Conservation (phyloP, 1,140 invertebrate genomes). For the Cyrtorhinus lividipennis region DNA sequence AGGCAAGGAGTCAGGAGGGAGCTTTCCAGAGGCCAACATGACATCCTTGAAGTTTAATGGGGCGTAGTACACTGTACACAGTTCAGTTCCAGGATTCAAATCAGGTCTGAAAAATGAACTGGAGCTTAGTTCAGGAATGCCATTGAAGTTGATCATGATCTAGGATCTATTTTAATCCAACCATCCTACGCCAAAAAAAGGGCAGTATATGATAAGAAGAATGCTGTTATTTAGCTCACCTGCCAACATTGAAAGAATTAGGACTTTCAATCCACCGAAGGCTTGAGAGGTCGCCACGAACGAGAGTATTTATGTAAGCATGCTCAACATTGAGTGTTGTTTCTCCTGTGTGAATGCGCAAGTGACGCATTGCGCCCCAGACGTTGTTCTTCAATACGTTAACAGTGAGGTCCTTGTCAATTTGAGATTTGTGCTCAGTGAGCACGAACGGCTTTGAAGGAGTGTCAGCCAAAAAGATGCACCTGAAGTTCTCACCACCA, state of each 20-base stretch:
- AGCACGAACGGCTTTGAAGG: background rate
- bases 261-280: slow-evolving; percentile 86
- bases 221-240: slow-evolving; percentile 33
- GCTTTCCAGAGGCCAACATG: slow-evolving; percentile 91
- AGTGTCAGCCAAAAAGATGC: slow-evolving; percentile 18
- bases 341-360: slow-evolving; percentile 44
- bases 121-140: background rate
- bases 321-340: slow-evolving; percentile 47
- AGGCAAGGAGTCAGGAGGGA: slow-evolving; percentile 87
- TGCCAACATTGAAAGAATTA: slow-evolving; percentile 38
- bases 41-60: slow-evolving; percentile 94
- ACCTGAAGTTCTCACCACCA: slow-evolving; percentile 56
- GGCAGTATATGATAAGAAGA: no score
- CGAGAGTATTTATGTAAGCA: slow-evolving; percentile 83
- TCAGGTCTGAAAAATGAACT: slow-evolving; percentile 29
- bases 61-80: slow-evolving; percentile 83
- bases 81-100: slow-evolving; percentile 34
- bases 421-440: slow-evolving; percentile 32
- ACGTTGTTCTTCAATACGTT: slow-evolving; percentile 61
- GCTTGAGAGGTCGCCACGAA: slow-evolving; percentile 79
- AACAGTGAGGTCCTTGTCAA: slow-evolving; percentile 61
- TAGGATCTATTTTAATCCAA: no score
- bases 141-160: background rate
- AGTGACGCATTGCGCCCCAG: slow-evolving; percentile 76
- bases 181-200: no score